Evolutionary conservation across 2,113 vertebrate species (phyloP), one percentile per base, ranked within the genome.

Genomic region (Sylvietta virens): DNA sequence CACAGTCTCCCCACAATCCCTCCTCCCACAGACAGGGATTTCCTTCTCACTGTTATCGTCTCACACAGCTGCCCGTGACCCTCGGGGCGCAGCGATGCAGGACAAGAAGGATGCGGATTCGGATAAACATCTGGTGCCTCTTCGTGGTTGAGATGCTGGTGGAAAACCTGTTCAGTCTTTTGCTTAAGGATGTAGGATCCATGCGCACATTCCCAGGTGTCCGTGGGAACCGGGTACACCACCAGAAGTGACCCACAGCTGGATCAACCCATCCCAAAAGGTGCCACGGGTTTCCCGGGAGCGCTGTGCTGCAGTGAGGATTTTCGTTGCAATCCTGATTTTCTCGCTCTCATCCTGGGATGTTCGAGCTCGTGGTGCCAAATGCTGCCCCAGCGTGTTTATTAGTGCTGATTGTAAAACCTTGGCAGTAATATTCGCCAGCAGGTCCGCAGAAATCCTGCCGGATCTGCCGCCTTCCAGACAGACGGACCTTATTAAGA

Each of bases 401-500:
- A 74, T 96, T 86, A 94, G 56, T 18, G 78, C 88, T 87, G 85
- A 78, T 88, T 92, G 89, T 86, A 74, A 89, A 96, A 86, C 58
- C 86, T 57, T 97, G 95, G 92, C 96, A 90, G 67, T 17, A 45
- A 57, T 51, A 10, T 30, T 86, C 23, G 1, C 93, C 70, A 70
- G 51, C 91, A 65, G 86, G 81, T 39, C 77, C 44, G 80, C 84
- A 90, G 86, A 58, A 96, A 91, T 54, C 92, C 88, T 93, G 90
- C 90, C 3, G 70, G 89, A 86, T 92, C 79, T 0, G 0, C 58
- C 88, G 82, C 50, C 81, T 95, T 57, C 83, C 70, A 77, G 53
- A 61, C 92, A 97, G 95, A 96, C 87, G 92, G 92, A 84, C 57
- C 53, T 95, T 91, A 95, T 97, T 95, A 97, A 97, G 94, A 97